A percentile compares a stretch with the other conserved stretches of the same genome.
These are phyloP conservation scores for Rhorus exstirpatorius DNA, from an alignment of 2,888 invertebrate species.

Conservation along the genomic window DNA sequence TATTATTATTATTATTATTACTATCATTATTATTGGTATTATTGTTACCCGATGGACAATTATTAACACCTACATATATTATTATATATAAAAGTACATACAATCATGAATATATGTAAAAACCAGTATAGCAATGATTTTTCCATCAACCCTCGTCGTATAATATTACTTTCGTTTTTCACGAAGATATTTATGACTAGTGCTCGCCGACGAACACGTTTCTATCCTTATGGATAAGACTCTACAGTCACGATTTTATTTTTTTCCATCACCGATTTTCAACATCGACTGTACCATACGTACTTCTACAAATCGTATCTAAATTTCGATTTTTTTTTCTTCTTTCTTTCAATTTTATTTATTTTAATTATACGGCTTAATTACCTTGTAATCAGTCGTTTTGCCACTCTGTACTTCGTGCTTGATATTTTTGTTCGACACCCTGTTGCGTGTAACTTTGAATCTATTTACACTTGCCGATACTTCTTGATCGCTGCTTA, in stretches of 20 bases:
- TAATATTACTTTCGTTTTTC: slow-evolving; percentile 53
- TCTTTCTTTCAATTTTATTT: neutral
- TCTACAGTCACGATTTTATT: slow-evolving; percentile 50
- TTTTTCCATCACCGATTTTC: slow-evolving; percentile 46
- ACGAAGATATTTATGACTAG: slow-evolving; percentile 51
- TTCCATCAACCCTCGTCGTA: slow-evolving; percentile 22
- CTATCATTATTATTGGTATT: too few relatives aligned
- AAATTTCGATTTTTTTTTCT: neutral
- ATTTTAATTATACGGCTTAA: neutral
- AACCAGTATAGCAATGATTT: slow-evolving; percentile 26
- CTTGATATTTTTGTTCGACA: slow-evolving; percentile 82
- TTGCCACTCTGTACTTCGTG: slow-evolving; percentile 81
- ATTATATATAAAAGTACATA: neutral
- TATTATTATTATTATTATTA: slow-evolving; percentile 49
- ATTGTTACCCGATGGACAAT: slow-evolving; percentile 31
- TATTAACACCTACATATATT: slow-evolving; percentile 2
- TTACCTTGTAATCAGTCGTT: slow-evolving; percentile 83
- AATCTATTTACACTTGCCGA: slow-evolving; percentile 90
- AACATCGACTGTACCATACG: slow-evolving; percentile 4
- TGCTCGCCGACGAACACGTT: slow-evolving; percentile 27
- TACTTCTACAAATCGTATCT: neutral
- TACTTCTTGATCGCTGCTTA: slow-evolving; percentile 88
- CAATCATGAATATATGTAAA: neutral
- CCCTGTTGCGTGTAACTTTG: slow-evolving; percentile 84
- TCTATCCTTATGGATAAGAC: slow-evolving; percentile 31